Conservation (phyloP, 1,140 invertebrate species). For the Brachionus koreanus region DNA sequence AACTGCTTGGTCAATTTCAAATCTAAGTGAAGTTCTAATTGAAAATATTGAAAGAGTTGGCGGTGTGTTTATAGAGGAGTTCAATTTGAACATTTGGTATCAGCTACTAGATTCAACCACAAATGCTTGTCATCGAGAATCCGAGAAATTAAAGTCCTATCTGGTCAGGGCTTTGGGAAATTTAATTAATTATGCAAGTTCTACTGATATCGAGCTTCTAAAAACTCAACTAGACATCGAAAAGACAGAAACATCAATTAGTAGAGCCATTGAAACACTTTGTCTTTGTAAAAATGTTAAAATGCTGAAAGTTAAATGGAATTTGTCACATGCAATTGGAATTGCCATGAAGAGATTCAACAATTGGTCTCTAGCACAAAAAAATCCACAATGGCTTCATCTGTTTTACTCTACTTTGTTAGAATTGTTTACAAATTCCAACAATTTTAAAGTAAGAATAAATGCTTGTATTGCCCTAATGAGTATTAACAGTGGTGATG, state of each 20-base stretch:
- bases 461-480: slow-evolving; percentile 43
- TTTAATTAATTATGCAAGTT: slow-evolving; percentile 28
- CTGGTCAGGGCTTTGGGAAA: slow-evolving; percentile 7
- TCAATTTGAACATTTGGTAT: slow-evolving; percentile 9
- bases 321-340: slow-evolving; percentile 41
- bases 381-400: slow-evolving; percentile 27
- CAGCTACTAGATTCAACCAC: neutral
- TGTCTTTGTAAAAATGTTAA: slow-evolving; percentile 29
- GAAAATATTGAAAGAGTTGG: slow-evolving; percentile 37
- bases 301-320: slow-evolving; percentile 43
- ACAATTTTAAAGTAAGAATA: slow-evolving; percentile 43
- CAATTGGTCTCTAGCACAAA: neutral
- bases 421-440: slow-evolving; percentile 10
- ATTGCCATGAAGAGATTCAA: slow-evolving; percentile 5
- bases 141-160: slow-evolving; percentile 40
- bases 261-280: neutral
- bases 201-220: neutral
- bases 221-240: neutral
- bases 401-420: slow-evolving; percentile 19
- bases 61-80: slow-evolving; percentile 12
- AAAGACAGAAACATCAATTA: neutral
- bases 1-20: slow-evolving; percentile 41
- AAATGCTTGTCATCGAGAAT: slow-evolving; percentile 4
- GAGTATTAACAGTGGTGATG: slow-evolving; percentile 12
- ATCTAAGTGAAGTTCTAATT: slow-evolving; percentile 38